Evolutionary conservation across 2,797 vertebrate species (phyloP).

Genomic region (Intellagama lesueurii): DNA sequence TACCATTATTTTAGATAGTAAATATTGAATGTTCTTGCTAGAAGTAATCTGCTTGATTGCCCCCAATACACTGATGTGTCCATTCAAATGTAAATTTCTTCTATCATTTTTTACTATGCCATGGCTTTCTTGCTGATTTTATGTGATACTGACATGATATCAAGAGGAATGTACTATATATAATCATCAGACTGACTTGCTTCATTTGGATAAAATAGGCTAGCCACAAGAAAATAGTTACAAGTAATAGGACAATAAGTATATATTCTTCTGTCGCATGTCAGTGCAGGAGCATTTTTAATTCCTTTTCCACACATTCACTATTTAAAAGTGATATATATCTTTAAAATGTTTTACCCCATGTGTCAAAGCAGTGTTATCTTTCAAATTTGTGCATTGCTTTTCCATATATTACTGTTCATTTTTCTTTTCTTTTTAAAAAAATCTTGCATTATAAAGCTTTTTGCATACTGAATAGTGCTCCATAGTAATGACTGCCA

Average conservation of each 20-base stretch:
- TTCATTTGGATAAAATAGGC: conserved; percentile 23
- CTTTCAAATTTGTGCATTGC: background rate
- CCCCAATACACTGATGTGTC: conserved; percentile 12
- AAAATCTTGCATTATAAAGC: background rate
- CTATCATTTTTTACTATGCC: conserved; percentile 7
- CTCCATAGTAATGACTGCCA: conserved; percentile 1
- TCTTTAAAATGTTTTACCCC: conserved; percentile 36
- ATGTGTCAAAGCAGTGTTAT: conserved; percentile 12
- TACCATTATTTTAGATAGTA: conserved; percentile 35
- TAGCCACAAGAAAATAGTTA: conserved; percentile 3
- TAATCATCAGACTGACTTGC: conserved; percentile 23
- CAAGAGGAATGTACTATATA: conserved; percentile 9
- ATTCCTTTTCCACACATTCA: background rate
- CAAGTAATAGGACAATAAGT: background rate
- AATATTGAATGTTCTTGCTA: conserved; percentile 11
- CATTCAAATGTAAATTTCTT: conserved; percentile 33
- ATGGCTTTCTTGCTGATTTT: conserved; percentile 3
- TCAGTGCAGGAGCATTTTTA: conserved; percentile 4
- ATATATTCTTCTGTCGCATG: background rate
- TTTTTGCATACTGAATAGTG: conserved; percentile 1
- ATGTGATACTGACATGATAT: background rate
- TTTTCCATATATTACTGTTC: background rate
- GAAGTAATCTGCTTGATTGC: conserved; percentile 9
- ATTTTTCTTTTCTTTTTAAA: background rate
- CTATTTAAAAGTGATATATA: conserved; percentile 13